A percentile compares a stretch with the other conserved stretches of the same genome.
phyloP scores from a whole-genome alignment of 2,797 vertebrate species.

The Pitangus sulphuratus region DNA sequence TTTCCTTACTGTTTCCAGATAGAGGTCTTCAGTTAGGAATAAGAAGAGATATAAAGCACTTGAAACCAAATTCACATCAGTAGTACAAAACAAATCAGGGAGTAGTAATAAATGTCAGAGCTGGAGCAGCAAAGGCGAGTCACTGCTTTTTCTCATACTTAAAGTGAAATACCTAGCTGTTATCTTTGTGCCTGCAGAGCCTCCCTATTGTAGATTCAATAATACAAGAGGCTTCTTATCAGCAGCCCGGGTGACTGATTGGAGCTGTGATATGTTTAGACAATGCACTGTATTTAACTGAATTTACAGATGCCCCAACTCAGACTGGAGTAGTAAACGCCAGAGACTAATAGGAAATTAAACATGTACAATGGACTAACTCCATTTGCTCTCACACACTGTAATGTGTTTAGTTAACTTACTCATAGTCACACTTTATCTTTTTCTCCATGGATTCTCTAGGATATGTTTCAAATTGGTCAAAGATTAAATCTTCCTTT shows the following conservation, averaged over 20 bases:
- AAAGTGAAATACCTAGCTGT: conserved; percentile 87
- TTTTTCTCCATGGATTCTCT: conserved; percentile 78
- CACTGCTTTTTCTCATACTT: conserved; percentile 76
- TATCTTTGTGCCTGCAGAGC: conserved; percentile 87
- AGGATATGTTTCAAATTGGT: conserved; percentile 83
- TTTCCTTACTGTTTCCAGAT: conserved; percentile 44
- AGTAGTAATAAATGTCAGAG: conserved; percentile 76
- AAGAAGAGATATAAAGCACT: conserved; percentile 60
- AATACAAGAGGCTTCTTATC: conserved; percentile 90
- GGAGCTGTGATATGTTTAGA: conserved; percentile 87
- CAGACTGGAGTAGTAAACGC: conserved; percentile 78
- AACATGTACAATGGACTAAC: conserved; percentile 86
- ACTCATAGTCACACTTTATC: conserved; percentile 81
- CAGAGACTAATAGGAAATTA: conserved; percentile 88
- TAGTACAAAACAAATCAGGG: conserved; percentile 73
- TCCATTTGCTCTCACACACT: conserved; percentile 78
- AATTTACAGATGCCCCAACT: conserved; percentile 86
- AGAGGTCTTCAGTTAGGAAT: conserved; percentile 52
- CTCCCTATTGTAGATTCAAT: conserved; percentile 90
- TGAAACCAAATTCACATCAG: conserved; percentile 68
- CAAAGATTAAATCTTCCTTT: conserved; percentile 83
- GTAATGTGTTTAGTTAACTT: conserved; percentile 84
- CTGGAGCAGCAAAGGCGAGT: conserved; percentile 61
- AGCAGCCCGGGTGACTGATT: conserved; percentile 88
- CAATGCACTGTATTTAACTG: conserved; percentile 90